Evolutionary conservation across 2,797 vertebrate genomes (phyloP), one percentile per base, ranked within the genome.

Genomic region (Cynopterus sphinx): DNA sequence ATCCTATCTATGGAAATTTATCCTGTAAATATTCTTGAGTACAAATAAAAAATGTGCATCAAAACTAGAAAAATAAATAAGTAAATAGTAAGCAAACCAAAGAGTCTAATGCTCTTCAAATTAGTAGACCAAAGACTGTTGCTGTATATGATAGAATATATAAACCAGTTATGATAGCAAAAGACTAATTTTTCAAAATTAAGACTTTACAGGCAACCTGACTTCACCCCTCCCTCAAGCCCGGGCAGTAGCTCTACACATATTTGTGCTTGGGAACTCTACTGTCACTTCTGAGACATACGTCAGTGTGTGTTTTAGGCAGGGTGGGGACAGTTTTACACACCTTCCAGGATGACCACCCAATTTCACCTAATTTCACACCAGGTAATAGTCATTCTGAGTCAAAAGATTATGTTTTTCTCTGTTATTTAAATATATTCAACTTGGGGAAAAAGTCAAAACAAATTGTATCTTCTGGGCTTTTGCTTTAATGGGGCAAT

Each of bases 391-490:
- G 33, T 26, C 9, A 92, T 71, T 91, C 16, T 63, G 59, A 92
- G 82, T 68, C 36, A 79, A 95, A 89, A 94, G 11, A 77, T 65
- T 70, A 49, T 31, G 22, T 28, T 83, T 93, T 77, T 87, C 16
- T 17, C 59, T 53, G 26, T 91, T 24, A 49, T 75, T 87, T 93
- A 57, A 70, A 26, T 83, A 86, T 91, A 2, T 53, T 92, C 9
- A 12, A 33, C 5, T 63, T 51, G 36, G 21, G 59, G 15, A 36
- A 59, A 77, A 96, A 21, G 17, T 9, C 5, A 39, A 61, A 31
- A n/a, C 41, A 79, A 26, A 39, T n/a, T 73, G 46, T 16, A 55
- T 53, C 43, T 28, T 83, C n/a, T 26, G 7, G 28, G 41, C 9
- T 87, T 95, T 89, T 81, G 10, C 39, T 68, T 93, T 85, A 81